Conservation (phyloP, 2,888 invertebrate genomes). For the Gastracanthus pulcherrimus region DNA sequence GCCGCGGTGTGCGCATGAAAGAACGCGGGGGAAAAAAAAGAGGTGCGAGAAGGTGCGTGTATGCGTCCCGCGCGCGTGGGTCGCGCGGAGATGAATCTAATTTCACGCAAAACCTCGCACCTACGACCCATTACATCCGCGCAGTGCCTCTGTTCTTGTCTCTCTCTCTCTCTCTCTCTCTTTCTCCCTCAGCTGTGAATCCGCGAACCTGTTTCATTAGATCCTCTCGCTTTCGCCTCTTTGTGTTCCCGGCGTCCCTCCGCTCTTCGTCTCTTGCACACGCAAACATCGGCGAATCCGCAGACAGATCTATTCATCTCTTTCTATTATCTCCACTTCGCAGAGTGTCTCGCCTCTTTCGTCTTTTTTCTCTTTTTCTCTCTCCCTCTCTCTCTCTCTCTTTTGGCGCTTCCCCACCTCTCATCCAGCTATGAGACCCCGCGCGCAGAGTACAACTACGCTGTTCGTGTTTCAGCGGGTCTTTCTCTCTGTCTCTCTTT, state of each 20-base stretch:
- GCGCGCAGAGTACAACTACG: slow-evolving; percentile 61
- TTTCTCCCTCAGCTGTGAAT: no score
- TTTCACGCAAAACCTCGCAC: slow-evolving; percentile 73
- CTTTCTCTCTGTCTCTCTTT: no score
- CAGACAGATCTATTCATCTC: slow-evolving; percentile 52
- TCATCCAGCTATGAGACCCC: slow-evolving; percentile 11
- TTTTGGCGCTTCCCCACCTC: no score
- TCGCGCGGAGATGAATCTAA: slow-evolving; percentile 74
- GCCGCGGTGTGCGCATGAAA: slow-evolving; percentile 15
- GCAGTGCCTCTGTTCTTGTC: no score
- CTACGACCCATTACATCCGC: slow-evolving; percentile 69
- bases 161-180: no score
- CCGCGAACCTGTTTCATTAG: slow-evolving; percentile 61
- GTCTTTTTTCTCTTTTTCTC: no score
- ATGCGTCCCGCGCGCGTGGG: slow-evolving; percentile 44
- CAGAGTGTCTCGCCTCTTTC: slow-evolving; percentile 52
- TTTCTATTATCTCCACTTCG: slow-evolving; percentile 38
- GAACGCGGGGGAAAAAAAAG: slow-evolving; percentile 45
- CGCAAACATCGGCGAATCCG: slow-evolving; percentile 5
- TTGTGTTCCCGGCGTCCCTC: slow-evolving; percentile 49
- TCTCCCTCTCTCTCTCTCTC: slow-evolving; percentile 54
- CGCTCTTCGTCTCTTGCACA: slow-evolving; percentile 19
- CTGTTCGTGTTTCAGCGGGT: slow-evolving; percentile 66
- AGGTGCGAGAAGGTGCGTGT: not conserved
- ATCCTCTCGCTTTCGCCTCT: slow-evolving; percentile 54